These are phyloP conservation scores for Troilus luridus DNA, from an alignment of 2,888 invertebrate species.

Conservation along the genomic window DNA sequence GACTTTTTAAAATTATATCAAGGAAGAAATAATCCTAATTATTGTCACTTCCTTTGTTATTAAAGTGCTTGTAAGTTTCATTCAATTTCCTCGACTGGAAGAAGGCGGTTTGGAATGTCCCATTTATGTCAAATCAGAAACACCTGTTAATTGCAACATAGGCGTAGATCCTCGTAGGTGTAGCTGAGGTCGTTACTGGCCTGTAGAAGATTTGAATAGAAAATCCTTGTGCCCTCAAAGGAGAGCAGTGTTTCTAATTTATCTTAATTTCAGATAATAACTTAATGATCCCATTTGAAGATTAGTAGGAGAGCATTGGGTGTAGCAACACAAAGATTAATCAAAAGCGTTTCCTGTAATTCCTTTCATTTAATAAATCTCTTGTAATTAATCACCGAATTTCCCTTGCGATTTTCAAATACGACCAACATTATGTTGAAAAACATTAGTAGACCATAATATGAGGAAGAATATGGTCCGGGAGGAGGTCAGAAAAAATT, in stretches of 20 bases:
- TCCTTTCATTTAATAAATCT: slow-evolving; percentile 24
- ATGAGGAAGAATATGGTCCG: too few relatives aligned
- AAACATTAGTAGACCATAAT: too few relatives aligned
- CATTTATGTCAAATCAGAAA: background rate
- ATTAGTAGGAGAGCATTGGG: background rate
- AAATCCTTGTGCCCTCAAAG: slow-evolving; percentile 1
- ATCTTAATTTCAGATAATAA: slow-evolving; percentile 38
- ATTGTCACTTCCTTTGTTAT: too few relatives aligned
- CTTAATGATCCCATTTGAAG: slow-evolving; percentile 31
- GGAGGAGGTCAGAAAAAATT: too few relatives aligned
- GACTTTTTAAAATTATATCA: too few relatives aligned
- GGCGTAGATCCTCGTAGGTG: background rate
- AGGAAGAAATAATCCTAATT: too few relatives aligned
- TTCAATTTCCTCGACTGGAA: background rate
- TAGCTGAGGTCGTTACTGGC: background rate
- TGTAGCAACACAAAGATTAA: slow-evolving; percentile 37
- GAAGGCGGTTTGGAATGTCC: background rate
- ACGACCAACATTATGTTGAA: background rate
- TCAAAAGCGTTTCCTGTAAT: background rate
- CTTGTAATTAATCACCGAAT: slow-evolving; percentile 5
- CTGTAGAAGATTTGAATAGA: background rate
- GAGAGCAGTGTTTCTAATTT: background rate
- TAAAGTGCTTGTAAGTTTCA: background rate
- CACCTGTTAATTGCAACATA: slow-evolving; percentile 34
- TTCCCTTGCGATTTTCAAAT: background rate